Percentiles rank a stretch among this genome's conserved stretches.
Evolutionary conservation across 92 coral and sea anemone genomes (phyloP).

Genomic region (Porites lobata): DNA sequence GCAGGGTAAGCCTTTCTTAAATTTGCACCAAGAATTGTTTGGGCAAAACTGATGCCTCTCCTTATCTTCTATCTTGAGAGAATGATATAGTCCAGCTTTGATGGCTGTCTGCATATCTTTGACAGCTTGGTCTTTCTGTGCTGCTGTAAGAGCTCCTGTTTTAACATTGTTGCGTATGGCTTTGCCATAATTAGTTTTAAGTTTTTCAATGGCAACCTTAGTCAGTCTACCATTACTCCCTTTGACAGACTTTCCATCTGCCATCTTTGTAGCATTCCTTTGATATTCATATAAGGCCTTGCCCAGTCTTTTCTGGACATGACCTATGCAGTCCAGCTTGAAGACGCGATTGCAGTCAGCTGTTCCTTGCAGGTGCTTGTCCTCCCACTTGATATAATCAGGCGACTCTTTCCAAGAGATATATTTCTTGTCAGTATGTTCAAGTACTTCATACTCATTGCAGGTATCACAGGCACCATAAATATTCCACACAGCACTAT

Average conservation of each 20-base stretch:
- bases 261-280: conserved; percentile 32
- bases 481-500: conserved; percentile 39
- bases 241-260: background rate
- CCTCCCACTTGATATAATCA: conserved; percentile 32
- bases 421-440: conserved; percentile 1
- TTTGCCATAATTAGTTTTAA: too few species aligned
- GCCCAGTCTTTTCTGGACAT: background rate
- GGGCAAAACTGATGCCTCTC: conserved; percentile 11
- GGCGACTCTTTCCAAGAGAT: conserved; percentile 1
- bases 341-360: conserved; percentile 37
- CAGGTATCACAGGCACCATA: conserved; percentile 53
- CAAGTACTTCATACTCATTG: background rate
- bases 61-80: conserved; percentile 15
- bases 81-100: conserved; percentile 58
- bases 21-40: conserved; percentile 47
- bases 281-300: conserved; percentile 36
- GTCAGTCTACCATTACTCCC: too few species aligned
- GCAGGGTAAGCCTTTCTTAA: conserved; percentile 34
- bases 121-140: background rate
- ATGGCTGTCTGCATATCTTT: conserved; percentile 40
- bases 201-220: too few species aligned
- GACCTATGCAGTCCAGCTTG: conserved; percentile 42
- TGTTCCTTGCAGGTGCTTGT: conserved; percentile 10
- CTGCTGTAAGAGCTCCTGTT: too few species aligned
- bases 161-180: too few species aligned